Base-by-base conservation (phyloP, 2,113 vertebrate species). In the Nibea albiflora region DNA sequence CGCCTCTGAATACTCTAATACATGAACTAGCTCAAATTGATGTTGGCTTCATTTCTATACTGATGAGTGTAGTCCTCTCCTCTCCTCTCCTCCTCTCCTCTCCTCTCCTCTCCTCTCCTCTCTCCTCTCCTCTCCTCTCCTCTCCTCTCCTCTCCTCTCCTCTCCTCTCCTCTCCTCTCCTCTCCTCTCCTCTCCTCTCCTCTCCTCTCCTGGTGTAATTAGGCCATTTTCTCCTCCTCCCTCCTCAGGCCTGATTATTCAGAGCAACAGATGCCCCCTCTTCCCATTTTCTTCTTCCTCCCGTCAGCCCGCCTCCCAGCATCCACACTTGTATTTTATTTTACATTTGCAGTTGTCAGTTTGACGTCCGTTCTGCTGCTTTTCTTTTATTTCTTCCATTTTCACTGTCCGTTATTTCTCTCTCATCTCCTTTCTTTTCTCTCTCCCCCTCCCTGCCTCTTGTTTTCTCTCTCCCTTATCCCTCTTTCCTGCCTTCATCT, bases 401-500 rank as follows among this genome's bases (percentile, higher is more conserved):
- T 8, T 35, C 35, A 35, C 35, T n/a, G 1, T 42, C 6, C 9
- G 3, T 88, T 81, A 53, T 53, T 61, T 68, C 10, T 65, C 14
- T 17, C 20, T 66, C 64, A 63, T 54, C 50, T 39, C 24, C 49
- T 69, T 31, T 66, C 68, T 7, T 74, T 35, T 74, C 39, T 74
- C 73, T 31, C 44, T 73, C 57, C 11, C 50, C 31, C 46, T 24
- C 47, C 42, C 42, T 56, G 66, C 15, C 62, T 68, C 57, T 71
- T 62, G 20, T 46, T 81, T 47, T 64, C 24, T 56, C 57, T 72
- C 54, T 52, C 75, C 28, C 53, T 76, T 53, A 54, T 79, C 63
- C 65, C 56, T 58, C 75, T 73, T 53, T 73, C 73, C 85, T 87
- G 67, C 83, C 80, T 88, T 89, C 85, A 78, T 89, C 90, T 80